phyloP scores from a whole-genome alignment of 2,888 invertebrate species.

The Listrodromus nycthemerus region DNA sequence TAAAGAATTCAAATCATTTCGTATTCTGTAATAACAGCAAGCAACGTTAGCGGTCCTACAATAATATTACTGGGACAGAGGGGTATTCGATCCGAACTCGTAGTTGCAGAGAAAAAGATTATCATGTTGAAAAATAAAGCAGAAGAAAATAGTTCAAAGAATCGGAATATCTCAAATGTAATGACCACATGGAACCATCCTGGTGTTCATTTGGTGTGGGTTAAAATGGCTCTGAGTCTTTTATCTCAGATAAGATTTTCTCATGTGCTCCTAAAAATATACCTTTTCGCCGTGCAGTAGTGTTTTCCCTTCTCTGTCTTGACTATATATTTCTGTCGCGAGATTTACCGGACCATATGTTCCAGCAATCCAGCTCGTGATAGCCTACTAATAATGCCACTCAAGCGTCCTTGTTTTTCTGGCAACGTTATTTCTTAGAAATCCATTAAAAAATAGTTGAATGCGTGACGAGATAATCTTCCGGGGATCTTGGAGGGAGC shows the following conservation, averaged over 20 bases:
- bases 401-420: constrained; percentile 1
- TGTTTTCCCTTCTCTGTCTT: background rate
- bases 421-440: constrained; percentile 27
- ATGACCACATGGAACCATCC: constrained; percentile 25
- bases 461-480: constrained; percentile 62
- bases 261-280: background rate
- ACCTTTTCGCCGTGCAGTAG: too few species aligned
- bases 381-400: background rate
- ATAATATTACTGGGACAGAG: constrained; percentile 45
- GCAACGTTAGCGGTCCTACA: constrained; percentile 37
- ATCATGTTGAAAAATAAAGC: constrained; percentile 35
- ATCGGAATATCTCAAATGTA: background rate
- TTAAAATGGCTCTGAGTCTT: background rate
- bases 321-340: background rate
- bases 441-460: constrained; percentile 13
- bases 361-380: background rate
- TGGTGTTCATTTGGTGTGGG: background rate
- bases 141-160: constrained; percentile 7
- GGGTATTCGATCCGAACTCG: constrained; percentile 16
- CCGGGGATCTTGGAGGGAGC: constrained; percentile 4
- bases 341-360: background rate
- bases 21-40: constrained; percentile 56
- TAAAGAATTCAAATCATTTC: constrained; percentile 35
- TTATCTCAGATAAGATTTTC: background rate
- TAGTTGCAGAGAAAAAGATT: constrained; percentile 27